phyloP scores from a whole-genome alignment of 2,888 invertebrate species.

The Agrotis ipsilon region DNA sequence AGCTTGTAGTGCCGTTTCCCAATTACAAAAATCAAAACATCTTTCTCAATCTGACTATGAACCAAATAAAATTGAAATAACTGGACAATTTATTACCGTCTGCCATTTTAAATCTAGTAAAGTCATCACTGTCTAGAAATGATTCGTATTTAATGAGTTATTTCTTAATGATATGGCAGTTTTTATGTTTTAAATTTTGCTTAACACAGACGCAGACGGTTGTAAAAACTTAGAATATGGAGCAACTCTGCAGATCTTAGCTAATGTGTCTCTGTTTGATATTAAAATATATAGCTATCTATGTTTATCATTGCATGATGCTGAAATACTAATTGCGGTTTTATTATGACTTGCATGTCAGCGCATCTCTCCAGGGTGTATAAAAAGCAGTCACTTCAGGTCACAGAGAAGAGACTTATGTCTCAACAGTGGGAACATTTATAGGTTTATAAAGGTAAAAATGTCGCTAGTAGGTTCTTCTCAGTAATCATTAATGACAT shows the following conservation, averaged over 20 bases:
- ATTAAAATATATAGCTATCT: not conserved
- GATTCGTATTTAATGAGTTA: not conserved
- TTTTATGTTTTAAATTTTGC: constrained; percentile 1
- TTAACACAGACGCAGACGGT: not conserved
- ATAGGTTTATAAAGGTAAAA: too few species aligned
- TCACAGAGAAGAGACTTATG: too few species aligned
- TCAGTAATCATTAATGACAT: too few species aligned
- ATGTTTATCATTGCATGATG: not conserved
- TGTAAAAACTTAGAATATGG: constrained; percentile 16
- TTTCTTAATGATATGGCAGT: constrained; percentile 12
- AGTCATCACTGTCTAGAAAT: not conserved
- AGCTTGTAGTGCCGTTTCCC: too few species aligned
- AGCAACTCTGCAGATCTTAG: constrained; percentile 11
- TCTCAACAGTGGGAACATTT: too few species aligned
- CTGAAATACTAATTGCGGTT: not conserved
- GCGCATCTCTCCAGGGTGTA: too few species aligned
- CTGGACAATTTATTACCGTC: not conserved
- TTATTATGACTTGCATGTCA: too few species aligned
- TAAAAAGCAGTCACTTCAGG: too few species aligned
- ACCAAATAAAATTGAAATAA: not conserved
- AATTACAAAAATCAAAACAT: too few species aligned
- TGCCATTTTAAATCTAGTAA: not conserved
- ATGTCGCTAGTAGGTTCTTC: too few species aligned
- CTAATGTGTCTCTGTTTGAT: constrained; percentile 3
- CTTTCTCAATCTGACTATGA: not conserved